These are phyloP conservation scores for Jacana jacana DNA, from an alignment of 2,113 vertebrate species.

Conservation along the genomic window DNA sequence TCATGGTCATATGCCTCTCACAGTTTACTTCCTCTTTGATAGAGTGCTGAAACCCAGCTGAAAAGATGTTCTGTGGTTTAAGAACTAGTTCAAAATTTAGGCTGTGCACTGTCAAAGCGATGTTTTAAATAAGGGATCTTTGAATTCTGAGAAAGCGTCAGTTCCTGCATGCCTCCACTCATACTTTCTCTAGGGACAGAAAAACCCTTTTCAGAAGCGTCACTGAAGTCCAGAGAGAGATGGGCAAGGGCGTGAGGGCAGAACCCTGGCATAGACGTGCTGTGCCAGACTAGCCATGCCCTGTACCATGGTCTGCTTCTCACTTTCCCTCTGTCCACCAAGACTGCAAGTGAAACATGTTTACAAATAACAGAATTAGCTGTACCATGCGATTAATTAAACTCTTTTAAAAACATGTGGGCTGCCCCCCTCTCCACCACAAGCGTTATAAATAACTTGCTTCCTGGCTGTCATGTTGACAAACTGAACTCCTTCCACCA, in stretches of 20 bases:
- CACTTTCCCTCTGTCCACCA: neutral
- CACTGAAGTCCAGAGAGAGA: neutral
- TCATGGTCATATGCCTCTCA: constrained; percentile 16
- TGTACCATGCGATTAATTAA: neutral
- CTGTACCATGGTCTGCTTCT: neutral
- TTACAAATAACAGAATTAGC: constrained; percentile 29
- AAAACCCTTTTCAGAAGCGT: neutral
- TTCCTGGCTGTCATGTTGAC: constrained; percentile 57
- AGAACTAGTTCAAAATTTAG: neutral
- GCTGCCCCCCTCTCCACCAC: constrained; percentile 30
- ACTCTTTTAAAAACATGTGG: constrained; percentile 23
- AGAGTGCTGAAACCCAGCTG: neutral
- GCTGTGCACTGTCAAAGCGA: neutral
- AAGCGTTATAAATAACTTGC: constrained; percentile 21
- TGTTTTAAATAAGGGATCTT: neutral
- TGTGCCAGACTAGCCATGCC: neutral
- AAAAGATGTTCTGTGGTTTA: neutral
- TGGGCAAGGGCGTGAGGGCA: neutral
- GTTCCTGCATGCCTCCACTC: rapidly evolving
- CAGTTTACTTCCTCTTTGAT: constrained; percentile 7
- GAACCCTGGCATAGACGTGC: rapidly evolving
- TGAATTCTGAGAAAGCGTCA: neutral
- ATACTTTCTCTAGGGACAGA: neutral
- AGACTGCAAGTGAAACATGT: neutral
- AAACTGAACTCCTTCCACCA: constrained; percentile 55